Conservation (phyloP, 2,797 vertebrate species). For the Muscicapa striata region DNA sequence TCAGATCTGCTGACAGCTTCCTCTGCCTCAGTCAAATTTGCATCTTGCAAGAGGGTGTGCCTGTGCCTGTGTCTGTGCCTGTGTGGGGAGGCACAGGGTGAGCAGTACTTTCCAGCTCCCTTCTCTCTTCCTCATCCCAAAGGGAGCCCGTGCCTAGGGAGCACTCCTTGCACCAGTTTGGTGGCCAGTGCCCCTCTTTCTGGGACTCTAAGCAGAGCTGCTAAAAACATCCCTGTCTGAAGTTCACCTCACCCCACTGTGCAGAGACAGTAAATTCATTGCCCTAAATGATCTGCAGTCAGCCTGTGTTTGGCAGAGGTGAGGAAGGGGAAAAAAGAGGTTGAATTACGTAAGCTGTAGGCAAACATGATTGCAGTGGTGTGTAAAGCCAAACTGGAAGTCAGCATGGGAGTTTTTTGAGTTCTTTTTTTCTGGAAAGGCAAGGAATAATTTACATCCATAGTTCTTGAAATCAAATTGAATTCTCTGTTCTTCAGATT, state of each 20-base stretch:
- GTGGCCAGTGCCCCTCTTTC: neutral
- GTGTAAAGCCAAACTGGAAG: neutral
- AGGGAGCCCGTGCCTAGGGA: rapidly evolving
- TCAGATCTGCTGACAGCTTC: neutral
- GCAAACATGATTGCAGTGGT: neutral
- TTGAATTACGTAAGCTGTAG: neutral
- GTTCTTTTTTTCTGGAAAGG: neutral
- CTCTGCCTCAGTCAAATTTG: neutral
- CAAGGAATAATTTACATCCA: neutral
- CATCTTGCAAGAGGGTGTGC: neutral
- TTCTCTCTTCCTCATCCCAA: neutral
- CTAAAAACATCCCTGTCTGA: neutral
- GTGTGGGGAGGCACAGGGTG: neutral
- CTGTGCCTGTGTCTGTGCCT: neutral
- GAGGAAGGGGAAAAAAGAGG: neutral
- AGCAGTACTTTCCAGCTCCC: neutral
- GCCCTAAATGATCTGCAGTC: neutral
- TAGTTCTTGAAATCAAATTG: neutral
- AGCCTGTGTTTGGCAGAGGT: neutral
- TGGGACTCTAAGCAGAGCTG: neutral
- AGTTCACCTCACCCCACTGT: neutral
- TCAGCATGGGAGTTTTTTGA: rapidly evolving
- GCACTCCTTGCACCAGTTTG: neutral
- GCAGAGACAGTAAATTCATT: neutral
- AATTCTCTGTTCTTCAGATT: neutral